Conservation (phyloP, 2,888 invertebrate genomes). For the Rugalucina vietnamica region DNA sequence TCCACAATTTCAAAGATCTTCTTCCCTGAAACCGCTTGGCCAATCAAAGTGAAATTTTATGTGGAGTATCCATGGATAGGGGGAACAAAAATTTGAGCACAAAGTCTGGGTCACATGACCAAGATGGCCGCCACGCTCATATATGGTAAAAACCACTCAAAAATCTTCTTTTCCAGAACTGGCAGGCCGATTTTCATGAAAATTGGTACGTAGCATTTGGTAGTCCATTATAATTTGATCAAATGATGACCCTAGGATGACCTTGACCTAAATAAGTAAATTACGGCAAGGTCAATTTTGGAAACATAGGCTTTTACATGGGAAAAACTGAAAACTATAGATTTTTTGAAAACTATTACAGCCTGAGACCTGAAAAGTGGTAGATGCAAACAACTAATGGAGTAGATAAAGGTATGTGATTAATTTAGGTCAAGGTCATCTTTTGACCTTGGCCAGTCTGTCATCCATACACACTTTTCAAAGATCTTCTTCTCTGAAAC, state of each 20-base stretch:
- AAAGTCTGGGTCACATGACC: neutral
- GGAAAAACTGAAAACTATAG: neutral
- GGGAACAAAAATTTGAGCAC: neutral
- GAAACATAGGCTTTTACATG: no score
- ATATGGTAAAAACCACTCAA: neutral
- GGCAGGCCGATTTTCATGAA: neutral
- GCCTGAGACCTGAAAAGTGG: neutral
- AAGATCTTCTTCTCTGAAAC: neutral
- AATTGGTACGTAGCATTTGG: neutral
- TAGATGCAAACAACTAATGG: no score
- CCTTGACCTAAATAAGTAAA: neutral
- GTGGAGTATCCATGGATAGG: neutral
- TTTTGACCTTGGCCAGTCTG: no score
- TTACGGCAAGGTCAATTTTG: neutral
- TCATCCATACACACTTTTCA: no score
- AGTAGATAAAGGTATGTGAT: no score
- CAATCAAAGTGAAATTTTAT: no score
- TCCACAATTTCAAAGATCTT: no score
- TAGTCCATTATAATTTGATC: neutral
- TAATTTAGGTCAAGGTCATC: no score
- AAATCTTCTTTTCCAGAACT: neutral
- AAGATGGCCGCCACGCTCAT: neutral
- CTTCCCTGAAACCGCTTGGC: no score
- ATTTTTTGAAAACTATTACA: no score
- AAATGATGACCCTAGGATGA: neutral